phyloP scores from a whole-genome alignment of 2,888 invertebrate genomes.

The Lasioglossum vierecki region DNA sequence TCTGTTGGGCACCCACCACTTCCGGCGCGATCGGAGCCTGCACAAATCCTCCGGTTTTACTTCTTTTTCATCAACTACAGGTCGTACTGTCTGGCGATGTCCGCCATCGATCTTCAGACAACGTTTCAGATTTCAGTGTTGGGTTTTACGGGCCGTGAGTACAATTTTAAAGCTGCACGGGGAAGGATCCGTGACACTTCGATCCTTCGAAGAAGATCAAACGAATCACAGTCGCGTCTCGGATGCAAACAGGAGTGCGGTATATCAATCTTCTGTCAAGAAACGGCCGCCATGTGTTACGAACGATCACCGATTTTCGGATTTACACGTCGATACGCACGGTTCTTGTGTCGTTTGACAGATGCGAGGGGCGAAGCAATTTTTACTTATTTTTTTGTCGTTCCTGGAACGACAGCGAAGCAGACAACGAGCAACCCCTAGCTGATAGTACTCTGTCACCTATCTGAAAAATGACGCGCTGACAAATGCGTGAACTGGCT shows the following conservation, averaged over 20 bases:
- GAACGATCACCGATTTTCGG: constrained; percentile 29
- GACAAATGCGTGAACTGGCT: background rate
- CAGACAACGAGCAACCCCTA: background rate
- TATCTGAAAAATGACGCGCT: background rate
- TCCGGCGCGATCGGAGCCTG: constrained; percentile 62
- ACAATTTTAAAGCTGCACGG: constrained; percentile 33
- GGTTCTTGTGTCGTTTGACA: background rate
- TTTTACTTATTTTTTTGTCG: background rate
- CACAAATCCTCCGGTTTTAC: constrained; percentile 52
- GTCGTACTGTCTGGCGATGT: constrained; percentile 46
- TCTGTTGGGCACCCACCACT: constrained; percentile 63
- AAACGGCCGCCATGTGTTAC: constrained; percentile 48
- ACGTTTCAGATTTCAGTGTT: constrained; percentile 67
- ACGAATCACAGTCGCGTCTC: constrained; percentile 33
- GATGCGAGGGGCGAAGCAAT: background rate
- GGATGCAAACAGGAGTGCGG: constrained; percentile 26
- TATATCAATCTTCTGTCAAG: constrained; percentile 39
- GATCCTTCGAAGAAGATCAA: constrained; percentile 60
- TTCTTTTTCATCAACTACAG: constrained; percentile 58
- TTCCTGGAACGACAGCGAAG: background rate
- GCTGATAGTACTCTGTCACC: background rate
- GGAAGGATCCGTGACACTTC: constrained; percentile 17
- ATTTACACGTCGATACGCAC: constrained; percentile 8
- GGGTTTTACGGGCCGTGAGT: constrained; percentile 50
- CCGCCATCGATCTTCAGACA: constrained; percentile 67